Conservation (phyloP, 2,797 vertebrate genomes). For the Columba guinea region DNA sequence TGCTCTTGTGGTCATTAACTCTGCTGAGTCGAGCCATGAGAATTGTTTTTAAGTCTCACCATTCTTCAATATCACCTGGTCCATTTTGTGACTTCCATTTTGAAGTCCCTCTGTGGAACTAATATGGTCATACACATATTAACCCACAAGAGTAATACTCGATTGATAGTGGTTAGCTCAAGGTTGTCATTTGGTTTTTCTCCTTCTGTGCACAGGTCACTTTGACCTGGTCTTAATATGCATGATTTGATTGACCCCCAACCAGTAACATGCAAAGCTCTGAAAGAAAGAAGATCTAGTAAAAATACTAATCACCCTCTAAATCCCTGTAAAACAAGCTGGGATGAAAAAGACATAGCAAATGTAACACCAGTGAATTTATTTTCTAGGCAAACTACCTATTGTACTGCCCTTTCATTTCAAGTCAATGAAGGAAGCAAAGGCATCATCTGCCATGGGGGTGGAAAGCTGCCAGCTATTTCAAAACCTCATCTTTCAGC, state of each 20-base stretch:
- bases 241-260: not conserved
- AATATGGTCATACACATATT: not conserved
- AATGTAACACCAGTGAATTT: not conserved
- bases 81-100: not conserved
- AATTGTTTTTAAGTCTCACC: not conserved
- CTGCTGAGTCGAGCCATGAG: not conserved
- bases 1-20: not conserved
- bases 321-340: not conserved
- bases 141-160: not conserved
- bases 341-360: not conserved
- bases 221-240: not conserved
- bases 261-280: not conserved
- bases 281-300: not conserved
- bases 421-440: not conserved
- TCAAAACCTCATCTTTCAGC: not conserved
- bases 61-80: not conserved
- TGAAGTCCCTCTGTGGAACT: not conserved
- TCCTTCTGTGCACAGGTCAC: not conserved
- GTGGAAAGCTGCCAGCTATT: not conserved
- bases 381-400: not conserved
- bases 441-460: not conserved
- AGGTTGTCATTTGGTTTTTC: not conserved
- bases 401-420: not conserved
- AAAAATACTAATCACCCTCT: not conserved
- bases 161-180: not conserved